Base-by-base conservation (phyloP, 2,888 invertebrate species). In the Lepetodrilus schrolli region DNA sequence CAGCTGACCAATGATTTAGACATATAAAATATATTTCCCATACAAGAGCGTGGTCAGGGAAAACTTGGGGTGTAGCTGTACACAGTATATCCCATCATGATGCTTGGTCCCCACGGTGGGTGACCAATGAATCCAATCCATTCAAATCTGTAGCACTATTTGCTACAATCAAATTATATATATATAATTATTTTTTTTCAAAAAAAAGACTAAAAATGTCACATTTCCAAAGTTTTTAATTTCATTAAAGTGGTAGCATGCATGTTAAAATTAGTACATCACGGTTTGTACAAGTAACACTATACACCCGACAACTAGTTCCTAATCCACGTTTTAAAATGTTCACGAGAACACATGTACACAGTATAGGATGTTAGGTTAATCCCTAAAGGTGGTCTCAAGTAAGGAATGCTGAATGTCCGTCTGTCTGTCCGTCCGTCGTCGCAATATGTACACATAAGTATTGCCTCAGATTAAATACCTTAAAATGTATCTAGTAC, bases 251-350 rank as follows among this genome's bases (percentile, higher is more conserved):
- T 58, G 26, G 58, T 58, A 58, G 58, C 58, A 58, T 58, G 58
- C 58, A 58, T 26, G 58, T 58, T 58, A 34, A 58, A 58, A 58
- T 58, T 58, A 58, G 58, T 58, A 58, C 58, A 58, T 17, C 58
- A 58, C 58, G 34, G 58, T 58, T 58, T 58, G 30, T 58, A 58
- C 58, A 58, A 23, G 34, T 23, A 58, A 58, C 34, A 30, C 17
- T 58, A 30, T 58, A 58, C 34, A 58, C 30, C 34, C 17, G 58
- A 58, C 58, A 58, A 13, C 34, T 58, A 34, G 58, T 10, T 58
- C 58, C 58, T 58, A 58, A 17, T 30, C 58, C 58, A 30, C 26
- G 58, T 30, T 17, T 58, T 58, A 58, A 58, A 58, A 58, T 58
- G 30, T 58, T 30, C 58, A 58, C 34, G 58, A 58, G 30, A 58